A percentile compares a stretch with the other conserved stretches of the same genome.
These are phyloP conservation scores for Urophycis tenuis DNA, from an alignment of 2,797 vertebrate species.

Conservation along the genomic window DNA sequence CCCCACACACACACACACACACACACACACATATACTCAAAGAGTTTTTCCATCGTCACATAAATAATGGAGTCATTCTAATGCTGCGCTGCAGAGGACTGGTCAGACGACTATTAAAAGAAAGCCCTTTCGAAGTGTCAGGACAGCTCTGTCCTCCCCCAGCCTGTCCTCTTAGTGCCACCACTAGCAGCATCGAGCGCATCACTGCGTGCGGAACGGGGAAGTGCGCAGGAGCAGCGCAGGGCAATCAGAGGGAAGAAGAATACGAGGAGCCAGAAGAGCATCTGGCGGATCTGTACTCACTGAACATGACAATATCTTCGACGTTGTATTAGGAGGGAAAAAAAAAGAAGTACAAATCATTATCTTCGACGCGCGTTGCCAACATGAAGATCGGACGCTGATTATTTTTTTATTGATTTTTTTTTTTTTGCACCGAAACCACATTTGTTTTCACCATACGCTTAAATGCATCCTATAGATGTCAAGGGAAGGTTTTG, in stretches of 20 bases:
- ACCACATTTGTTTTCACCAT: slow-evolving; percentile 31
- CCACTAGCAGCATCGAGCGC: slow-evolving; percentile 65
- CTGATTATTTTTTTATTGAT: slow-evolving; percentile 50
- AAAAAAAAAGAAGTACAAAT: slow-evolving; percentile 24
- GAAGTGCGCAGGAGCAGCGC: slow-evolving; percentile 71
- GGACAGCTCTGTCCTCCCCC: slow-evolving; percentile 50
- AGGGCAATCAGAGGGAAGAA: slow-evolving; percentile 37
- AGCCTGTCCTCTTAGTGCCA: slow-evolving; percentile 59
- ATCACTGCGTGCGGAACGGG: slow-evolving; percentile 54
- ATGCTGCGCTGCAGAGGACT: background rate
- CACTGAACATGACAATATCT: slow-evolving; percentile 41
- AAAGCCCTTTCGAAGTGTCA: slow-evolving; percentile 41
- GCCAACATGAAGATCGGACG: slow-evolving; percentile 60
- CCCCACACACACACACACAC: too few species aligned
- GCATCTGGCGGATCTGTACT: slow-evolving; percentile 48
- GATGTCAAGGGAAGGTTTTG: slow-evolving; percentile 36
- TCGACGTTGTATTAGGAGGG: slow-evolving; percentile 39
- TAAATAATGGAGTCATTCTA: background rate
- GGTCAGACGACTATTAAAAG: slow-evolving; percentile 23
- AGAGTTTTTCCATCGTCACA: background rate
- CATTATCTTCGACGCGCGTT: slow-evolving; percentile 52
- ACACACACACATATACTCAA: background rate
- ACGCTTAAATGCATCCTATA: slow-evolving; percentile 47
- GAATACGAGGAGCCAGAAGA: slow-evolving; percentile 37
- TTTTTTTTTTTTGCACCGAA: slow-evolving; percentile 43